phyloP scores from a whole-genome alignment of 2,797 vertebrate genomes.

The Buphagus erythrorhynchus region DNA sequence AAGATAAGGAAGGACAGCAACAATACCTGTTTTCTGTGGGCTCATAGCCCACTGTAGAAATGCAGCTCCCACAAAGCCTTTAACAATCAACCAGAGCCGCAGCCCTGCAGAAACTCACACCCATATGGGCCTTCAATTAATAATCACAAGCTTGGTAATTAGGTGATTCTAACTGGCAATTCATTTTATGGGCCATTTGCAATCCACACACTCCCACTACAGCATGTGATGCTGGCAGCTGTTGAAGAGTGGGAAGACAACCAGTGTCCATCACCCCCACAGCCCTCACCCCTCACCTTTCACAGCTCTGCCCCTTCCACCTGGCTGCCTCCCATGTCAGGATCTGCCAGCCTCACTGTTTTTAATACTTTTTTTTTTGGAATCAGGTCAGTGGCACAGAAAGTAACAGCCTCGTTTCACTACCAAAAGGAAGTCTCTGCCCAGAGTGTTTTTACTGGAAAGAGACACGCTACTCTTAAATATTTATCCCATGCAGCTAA shows the following conservation, averaged over 20 bases:
- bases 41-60: not conserved
- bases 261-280: not conserved
- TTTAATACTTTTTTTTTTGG: not conserved
- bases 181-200: slow-evolving; percentile 39
- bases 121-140: not conserved
- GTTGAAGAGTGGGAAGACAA: not conserved
- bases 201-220: not conserved
- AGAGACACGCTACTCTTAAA: not conserved
- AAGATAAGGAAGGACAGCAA: not conserved
- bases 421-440: slow-evolving; percentile 48
- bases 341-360: not conserved
- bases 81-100: fast-evolving
- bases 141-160: slow-evolving; percentile 5
- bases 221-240: fast-evolving
- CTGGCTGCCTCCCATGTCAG: not conserved
- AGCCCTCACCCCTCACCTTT: not conserved
- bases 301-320: not conserved
- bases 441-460: slow-evolving; percentile 55
- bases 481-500: slow-evolving; percentile 5
- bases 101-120: not conserved
- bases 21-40: not conserved
- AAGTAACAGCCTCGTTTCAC: slow-evolving; percentile 8
- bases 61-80: not conserved
- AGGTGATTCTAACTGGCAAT: slow-evolving; percentile 36
- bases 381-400: not conserved